A percentile compares a stretch with the other conserved stretches of the same genome.
Evolutionary conservation across 2,113 vertebrate genomes (phyloP).

Genomic region (Hippocampus mohnikei): DNA sequence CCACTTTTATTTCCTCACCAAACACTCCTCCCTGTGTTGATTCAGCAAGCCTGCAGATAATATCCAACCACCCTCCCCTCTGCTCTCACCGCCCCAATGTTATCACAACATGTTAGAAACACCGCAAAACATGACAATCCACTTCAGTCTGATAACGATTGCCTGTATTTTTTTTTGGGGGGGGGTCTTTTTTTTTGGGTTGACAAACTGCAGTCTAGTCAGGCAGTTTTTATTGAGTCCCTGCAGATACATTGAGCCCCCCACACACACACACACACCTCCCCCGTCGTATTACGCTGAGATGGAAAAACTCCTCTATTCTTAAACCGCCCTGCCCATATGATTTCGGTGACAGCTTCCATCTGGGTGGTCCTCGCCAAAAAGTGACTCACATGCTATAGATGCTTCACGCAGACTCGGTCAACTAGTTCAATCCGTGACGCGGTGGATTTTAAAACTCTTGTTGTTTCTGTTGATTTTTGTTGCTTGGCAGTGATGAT

Average conservation of each 20-base stretch:
- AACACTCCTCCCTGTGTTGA: slow-evolving; percentile 40
- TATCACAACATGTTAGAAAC: slow-evolving; percentile 20
- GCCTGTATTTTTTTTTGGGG: neutral
- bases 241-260: slow-evolving; percentile 18
- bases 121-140: slow-evolving; percentile 26
- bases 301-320: slow-evolving; percentile 49
- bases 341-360: slow-evolving; percentile 16
- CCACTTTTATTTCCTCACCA: slow-evolving; percentile 29
- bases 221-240: slow-evolving; percentile 6
- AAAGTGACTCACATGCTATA: slow-evolving; percentile 21
- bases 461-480: slow-evolving; percentile 11
- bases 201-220: slow-evolving; percentile 14
- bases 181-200: neutral
- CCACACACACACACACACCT: neutral
- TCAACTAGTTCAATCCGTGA: neutral
- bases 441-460: neutral
- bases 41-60: slow-evolving; percentile 31
- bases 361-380: slow-evolving; percentile 17
- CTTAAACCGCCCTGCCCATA: slow-evolving; percentile 16
- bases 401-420: slow-evolving; percentile 4
- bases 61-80: slow-evolving; percentile 26
- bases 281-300: slow-evolving; percentile 25
- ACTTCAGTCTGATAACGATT: slow-evolving; percentile 17
- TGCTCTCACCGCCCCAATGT: slow-evolving; percentile 36
- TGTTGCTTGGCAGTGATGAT: neutral